Evolutionary conservation across 2,797 vertebrate species (phyloP).

Genomic region (Melanotaenia pygmaea): DNA sequence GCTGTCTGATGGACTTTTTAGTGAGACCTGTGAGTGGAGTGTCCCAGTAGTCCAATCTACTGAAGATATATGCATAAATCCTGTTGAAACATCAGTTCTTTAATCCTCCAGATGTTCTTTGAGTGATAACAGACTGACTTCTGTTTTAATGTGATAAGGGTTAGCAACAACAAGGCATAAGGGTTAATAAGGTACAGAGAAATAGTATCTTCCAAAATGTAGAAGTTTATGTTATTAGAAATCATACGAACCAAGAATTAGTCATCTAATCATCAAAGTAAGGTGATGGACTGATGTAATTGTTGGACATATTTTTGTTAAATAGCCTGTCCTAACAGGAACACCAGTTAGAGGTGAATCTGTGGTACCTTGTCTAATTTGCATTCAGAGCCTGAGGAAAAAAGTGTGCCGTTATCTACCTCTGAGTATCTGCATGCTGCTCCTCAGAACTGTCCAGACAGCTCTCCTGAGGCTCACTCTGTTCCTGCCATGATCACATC

Average conservation of each 20-base stretch:
- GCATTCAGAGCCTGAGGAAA: slow-evolving; percentile 7
- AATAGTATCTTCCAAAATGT: not conserved
- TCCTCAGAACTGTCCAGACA: slow-evolving; percentile 30
- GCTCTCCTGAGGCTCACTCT: slow-evolving; percentile 14
- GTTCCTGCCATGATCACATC: slow-evolving; percentile 26
- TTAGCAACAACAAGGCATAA: too few species aligned
- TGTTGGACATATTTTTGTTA: rapidly evolving
- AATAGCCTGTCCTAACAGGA: not conserved
- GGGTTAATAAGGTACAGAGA: not conserved
- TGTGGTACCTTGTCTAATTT: not conserved
- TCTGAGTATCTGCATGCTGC: slow-evolving; percentile 15
- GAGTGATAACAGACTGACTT: too few species aligned
- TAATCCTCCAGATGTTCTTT: too few species aligned
- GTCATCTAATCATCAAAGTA: not conserved
- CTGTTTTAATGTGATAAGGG: too few species aligned
- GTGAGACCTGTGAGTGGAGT: too few species aligned
- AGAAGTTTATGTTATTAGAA: not conserved
- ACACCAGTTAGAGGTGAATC: not conserved
- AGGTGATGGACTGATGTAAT: not conserved
- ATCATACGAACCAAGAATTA: not conserved
- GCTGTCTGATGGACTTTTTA: too few species aligned
- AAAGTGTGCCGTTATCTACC: slow-evolving; percentile 11
- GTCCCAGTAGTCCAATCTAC: too few species aligned
- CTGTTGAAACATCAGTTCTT: too few species aligned
- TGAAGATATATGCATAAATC: too few species aligned